phyloP scores from a whole-genome alignment of 2,113 vertebrate genomes.

The Pangasianodon hypophthalmus region DNA sequence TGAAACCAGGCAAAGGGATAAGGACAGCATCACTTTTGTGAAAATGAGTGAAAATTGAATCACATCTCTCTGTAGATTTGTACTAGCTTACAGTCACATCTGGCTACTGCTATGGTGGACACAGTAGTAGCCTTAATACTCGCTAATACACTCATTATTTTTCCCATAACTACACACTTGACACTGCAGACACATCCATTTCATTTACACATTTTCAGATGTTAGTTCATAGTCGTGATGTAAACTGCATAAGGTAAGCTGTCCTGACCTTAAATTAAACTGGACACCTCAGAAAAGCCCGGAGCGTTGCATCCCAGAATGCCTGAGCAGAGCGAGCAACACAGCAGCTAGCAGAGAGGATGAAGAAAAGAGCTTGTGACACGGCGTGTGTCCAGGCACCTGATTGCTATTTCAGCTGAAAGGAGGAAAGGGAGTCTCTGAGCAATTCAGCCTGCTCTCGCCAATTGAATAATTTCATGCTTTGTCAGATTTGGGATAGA shows the following conservation, averaged over 20 bases:
- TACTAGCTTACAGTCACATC: not conserved
- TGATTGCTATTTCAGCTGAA: constrained; percentile 38
- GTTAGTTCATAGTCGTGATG: not conserved
- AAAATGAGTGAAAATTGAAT: not conserved
- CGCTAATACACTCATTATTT: not conserved
- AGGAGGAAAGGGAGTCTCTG: constrained; percentile 55
- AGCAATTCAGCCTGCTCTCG: constrained; percentile 12
- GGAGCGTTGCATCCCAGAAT: not conserved
- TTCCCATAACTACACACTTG: not conserved
- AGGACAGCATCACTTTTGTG: not conserved
- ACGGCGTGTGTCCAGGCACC: constrained; percentile 49
- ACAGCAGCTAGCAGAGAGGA: constrained; percentile 34
- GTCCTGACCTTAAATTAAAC: not conserved
- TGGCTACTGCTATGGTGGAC: not conserved
- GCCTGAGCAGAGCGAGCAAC: not conserved
- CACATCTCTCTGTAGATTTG: not conserved
- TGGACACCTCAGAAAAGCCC: not conserved
- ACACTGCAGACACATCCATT: not conserved
- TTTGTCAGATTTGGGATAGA: constrained; percentile 70
- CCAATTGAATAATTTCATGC: constrained; percentile 67
- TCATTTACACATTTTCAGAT: not conserved
- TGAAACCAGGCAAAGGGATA: not conserved
- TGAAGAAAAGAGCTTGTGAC: constrained; percentile 64
- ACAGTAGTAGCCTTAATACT: not conserved
- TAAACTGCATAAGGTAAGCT: not conserved